Base-by-base conservation (phyloP, 2,888 invertebrate species). In the Tachina lurida region DNA sequence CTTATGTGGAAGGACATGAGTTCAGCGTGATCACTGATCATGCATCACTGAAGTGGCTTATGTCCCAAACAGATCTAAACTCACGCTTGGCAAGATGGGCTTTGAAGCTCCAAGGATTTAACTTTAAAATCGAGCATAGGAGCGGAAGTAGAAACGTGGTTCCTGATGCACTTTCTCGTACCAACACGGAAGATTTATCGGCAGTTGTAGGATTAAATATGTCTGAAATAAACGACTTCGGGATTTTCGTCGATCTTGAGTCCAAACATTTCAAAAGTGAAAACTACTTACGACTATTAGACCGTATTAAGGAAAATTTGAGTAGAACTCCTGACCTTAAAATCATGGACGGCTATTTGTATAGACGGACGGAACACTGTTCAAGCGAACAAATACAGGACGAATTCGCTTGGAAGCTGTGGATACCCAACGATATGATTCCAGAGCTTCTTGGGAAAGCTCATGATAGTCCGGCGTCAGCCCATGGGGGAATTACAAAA, bases 231-330 rank as follows among this genome's bases (percentile, higher is more conserved):
- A n/a, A n/a, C 31, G 31, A 22, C 13, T 13, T 22, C 13, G 45
- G 45, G 19, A n/a, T 45, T 22, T 45, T 45, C 13, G 45, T 45
- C 45, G 65, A 65, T 22, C 15, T 65, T 4, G 45, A 45, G 15
- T 65, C 65, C 19, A 22, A 65, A 45, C 12, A 22, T 22, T 45
- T 65, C 9, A 19, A 65, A 10, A 62, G 62, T 62, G n/a, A n/a
- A n/a, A n/a, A n/a, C n/a, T 62, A 62, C 10, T n/a, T 15, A 19
- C n/a, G 12, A 41, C n/a, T n/a, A n/a, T n/a, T n/a, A n/a, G n/a
- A n/a, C n/a, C n/a, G 1, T 41, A 43, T 41, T 62, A 41, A n/a
- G 41, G 10, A 41, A 43, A 12, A 41, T 17, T 3, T 41, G 3
- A 9, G 3, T 1, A 60, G 31, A 41, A 17, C 17, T 2, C 62